phyloP scores from a whole-genome alignment of 2,888 invertebrate species.

The Lamellibrachia satsuma region DNA sequence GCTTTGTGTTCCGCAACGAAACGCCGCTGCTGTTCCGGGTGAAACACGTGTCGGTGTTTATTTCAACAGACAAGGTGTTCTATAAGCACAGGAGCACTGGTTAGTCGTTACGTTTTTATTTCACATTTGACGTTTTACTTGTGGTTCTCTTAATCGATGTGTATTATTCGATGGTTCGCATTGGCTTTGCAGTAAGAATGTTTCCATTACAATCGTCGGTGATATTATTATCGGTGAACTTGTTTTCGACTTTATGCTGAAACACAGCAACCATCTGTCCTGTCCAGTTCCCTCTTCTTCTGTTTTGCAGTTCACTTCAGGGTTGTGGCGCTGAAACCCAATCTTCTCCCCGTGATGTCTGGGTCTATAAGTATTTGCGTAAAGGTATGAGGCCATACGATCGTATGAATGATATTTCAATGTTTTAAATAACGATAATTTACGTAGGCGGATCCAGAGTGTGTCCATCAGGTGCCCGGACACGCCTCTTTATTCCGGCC shows the following conservation, averaged over 20 bases:
- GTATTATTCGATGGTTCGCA: no score
- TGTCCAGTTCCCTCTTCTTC: neutral
- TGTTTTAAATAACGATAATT: neutral
- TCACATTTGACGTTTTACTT: neutral
- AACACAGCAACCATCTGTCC: no score
- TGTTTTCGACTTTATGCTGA: neutral
- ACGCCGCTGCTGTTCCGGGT: conserved; percentile 84
- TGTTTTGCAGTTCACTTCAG: neutral
- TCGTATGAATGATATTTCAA: neutral
- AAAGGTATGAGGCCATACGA: neutral
- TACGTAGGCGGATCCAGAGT: neutral
- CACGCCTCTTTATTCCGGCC: no score
- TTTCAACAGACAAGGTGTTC: conserved; percentile 92
- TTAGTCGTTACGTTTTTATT: neutral
- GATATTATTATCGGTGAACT: no score
- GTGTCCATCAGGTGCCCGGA: neutral
- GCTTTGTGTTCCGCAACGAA: conserved; percentile 83
- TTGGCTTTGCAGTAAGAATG: no score
- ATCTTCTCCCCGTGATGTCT: neutral
- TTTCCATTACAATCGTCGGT: no score
- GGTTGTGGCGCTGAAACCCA: neutral
- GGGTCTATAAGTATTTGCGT: neutral
- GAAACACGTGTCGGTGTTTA: conserved; percentile 92
- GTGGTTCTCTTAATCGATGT: neutral
- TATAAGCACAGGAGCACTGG: conserved; percentile 71